Percentiles rank a stretch among this genome's conserved stretches.
These are phyloP conservation scores for Antigone vipio DNA, from an alignment of 2,113 vertebrate species.

Conservation along the genomic window DNA sequence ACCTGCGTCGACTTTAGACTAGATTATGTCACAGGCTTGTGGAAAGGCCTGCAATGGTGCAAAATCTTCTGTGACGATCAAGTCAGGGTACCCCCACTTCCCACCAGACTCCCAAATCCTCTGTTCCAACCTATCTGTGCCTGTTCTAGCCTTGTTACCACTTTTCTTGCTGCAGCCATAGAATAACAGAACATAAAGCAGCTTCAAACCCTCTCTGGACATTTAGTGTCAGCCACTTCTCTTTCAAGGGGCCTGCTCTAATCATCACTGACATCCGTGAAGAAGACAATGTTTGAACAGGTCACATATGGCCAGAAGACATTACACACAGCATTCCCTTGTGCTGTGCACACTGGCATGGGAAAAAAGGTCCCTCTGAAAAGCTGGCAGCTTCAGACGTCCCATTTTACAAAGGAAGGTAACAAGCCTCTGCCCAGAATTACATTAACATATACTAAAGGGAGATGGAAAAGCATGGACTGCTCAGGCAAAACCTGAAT, in stretches of 20 bases:
- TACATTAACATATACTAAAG: background rate
- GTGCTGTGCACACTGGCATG: background rate
- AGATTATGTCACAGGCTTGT: background rate
- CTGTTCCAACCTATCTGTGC: background rate
- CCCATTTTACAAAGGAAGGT: background rate
- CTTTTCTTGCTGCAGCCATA: background rate
- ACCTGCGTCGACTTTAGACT: background rate
- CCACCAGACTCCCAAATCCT: background rate
- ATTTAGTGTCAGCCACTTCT: background rate
- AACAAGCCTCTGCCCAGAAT: background rate
- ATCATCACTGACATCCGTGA: background rate
- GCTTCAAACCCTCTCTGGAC: background rate
- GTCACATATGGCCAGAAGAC: background rate
- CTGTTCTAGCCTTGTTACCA: background rate
- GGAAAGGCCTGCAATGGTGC: background rate
- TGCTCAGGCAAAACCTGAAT: background rate
- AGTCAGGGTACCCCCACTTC: background rate
- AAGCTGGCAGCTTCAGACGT: background rate
- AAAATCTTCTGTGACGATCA: background rate
- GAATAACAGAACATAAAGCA: background rate
- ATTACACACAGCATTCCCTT: background rate
- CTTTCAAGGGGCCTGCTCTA: background rate
- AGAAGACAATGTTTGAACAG: background rate
- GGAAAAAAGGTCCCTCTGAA: background rate
- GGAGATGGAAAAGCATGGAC: fast-evolving